Conservation (phyloP, 1,140 invertebrate genomes). For the Drosophila athabasca region DNA sequence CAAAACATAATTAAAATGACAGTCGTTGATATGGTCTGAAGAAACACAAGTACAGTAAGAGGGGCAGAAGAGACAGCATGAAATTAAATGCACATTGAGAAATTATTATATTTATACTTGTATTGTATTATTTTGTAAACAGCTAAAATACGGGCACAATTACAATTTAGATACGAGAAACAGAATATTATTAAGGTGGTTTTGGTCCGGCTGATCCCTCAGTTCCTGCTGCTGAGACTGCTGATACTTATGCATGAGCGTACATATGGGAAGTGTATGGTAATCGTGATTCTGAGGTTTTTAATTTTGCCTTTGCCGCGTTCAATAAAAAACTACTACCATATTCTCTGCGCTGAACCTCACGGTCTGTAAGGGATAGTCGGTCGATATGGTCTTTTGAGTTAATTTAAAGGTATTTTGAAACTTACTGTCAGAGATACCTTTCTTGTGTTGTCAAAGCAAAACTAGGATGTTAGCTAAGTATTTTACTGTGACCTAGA, state of each 20-base stretch:
- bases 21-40: not conserved
- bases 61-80: constrained; percentile 19
- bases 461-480: too few species aligned
- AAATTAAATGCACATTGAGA: constrained; percentile 21
- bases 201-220: constrained; percentile 30
- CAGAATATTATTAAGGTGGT: constrained; percentile 19
- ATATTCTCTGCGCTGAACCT: constrained; percentile 83
- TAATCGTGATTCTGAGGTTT: constrained; percentile 4
- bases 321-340: constrained; percentile 83
- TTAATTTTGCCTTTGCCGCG: constrained; percentile 33
- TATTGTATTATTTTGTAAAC: not conserved
- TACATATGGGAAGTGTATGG: not conserved
- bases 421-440: too few species aligned
- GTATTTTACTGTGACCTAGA: too few species aligned
- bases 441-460: too few species aligned
- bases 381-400: not conserved
- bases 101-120: constrained; percentile 3
- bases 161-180: constrained; percentile 12
- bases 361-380: constrained; percentile 23
- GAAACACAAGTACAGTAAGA: constrained; percentile 7
- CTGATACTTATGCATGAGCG: constrained; percentile 42
- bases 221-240: constrained; percentile 35
- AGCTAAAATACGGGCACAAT: constrained; percentile 26
- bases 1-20: constrained; percentile 31
- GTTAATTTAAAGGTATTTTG: too few species aligned